Base-by-base conservation (phyloP, 2,113 vertebrate species). In the Myotis brandtii region DNA sequence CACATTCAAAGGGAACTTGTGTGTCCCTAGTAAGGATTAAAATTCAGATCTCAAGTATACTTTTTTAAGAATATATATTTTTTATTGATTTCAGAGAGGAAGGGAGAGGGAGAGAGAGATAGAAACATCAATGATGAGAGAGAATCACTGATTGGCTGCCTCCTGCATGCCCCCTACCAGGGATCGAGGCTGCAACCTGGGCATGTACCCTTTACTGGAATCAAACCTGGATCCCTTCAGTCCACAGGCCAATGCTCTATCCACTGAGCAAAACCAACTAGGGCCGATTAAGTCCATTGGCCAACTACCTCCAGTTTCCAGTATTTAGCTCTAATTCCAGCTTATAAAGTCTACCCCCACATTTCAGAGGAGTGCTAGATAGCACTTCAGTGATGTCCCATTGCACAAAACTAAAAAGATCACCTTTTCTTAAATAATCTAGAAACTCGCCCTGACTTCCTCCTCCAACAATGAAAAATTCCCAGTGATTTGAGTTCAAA, bases 371-470 rank as follows among this genome's bases (percentile, higher is more conserved):
- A 34, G 20, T 40, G 66, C 70, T 76, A 17, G 30, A 46, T 23
- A 70, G 18, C 3, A 62, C 10, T 14, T 18, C 13, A 30, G 77
- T 37, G n/a, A 52, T 10, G 23, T 9, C n/a, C n/a, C 40, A n/a
- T 23, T 81, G 56, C 75, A 27, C n/a, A 72, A 91, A 93, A 84
- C n/a, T 59, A 37, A 82, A 72, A 59, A 32, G 34, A 27, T 77
- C 17, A 40, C 59, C 20, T 80, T 91, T 92, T 84, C n/a, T 66
- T 81, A 72, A 56, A 88, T 83, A 80, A 84, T 43, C 93, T 46
- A 91, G 66, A 94, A 80, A 81, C 32, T 59, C 9, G 50, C 21
- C 12, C 18, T 30, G 10, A 86, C 54, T 70, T 92, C 32, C 4
- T 75, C 56, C 18, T 88, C 32, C 34, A 54, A 89, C 48, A 69